A percentile compares a stretch with the other conserved stretches of the same genome.
Conservation (phyloP, 1,140 invertebrate species). For the Tyrophagus putrescentiae region DNA sequence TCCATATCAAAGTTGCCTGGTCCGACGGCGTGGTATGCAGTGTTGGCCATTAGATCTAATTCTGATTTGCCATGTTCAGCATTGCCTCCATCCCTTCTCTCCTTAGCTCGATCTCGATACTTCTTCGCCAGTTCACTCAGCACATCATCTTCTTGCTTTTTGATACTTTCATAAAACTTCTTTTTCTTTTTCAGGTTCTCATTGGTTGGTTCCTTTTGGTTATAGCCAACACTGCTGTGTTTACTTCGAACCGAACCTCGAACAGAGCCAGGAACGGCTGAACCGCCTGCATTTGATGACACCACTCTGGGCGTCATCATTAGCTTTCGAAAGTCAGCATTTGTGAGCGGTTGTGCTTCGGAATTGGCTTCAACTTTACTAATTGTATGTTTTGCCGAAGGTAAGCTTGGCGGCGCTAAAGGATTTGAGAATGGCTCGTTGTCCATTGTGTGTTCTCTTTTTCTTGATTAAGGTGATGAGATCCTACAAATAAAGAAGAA, state of each 20-base stretch:
- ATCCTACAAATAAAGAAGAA: not conserved
- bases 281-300: constrained; percentile 22
- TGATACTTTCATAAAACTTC: constrained; percentile 67
- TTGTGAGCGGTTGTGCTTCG: constrained; percentile 49
- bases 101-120: constrained; percentile 48
- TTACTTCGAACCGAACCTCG: constrained; percentile 3
- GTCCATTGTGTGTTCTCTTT: too few species aligned
- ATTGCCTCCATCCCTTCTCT: constrained; percentile 72
- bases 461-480: too few species aligned
- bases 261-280: constrained; percentile 18
- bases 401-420: constrained; percentile 2
- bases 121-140: constrained; percentile 87
- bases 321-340: constrained; percentile 89
- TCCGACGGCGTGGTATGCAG: constrained; percentile 85
- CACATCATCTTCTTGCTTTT: constrained; percentile 88
- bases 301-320: constrained; percentile 70
- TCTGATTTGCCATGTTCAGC: constrained; percentile 50
- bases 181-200: constrained; percentile 40
- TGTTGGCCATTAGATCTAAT: constrained; percentile 66
- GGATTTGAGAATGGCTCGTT: constrained; percentile 20
- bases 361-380: not conserved
- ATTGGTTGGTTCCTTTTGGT: constrained; percentile 25
- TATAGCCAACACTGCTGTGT: constrained; percentile 10
- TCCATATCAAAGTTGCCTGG: constrained; percentile 82
- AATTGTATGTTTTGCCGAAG: not conserved